Conservation (phyloP, 2,888 invertebrate species). For the Conops quadrifasciatus region DNA sequence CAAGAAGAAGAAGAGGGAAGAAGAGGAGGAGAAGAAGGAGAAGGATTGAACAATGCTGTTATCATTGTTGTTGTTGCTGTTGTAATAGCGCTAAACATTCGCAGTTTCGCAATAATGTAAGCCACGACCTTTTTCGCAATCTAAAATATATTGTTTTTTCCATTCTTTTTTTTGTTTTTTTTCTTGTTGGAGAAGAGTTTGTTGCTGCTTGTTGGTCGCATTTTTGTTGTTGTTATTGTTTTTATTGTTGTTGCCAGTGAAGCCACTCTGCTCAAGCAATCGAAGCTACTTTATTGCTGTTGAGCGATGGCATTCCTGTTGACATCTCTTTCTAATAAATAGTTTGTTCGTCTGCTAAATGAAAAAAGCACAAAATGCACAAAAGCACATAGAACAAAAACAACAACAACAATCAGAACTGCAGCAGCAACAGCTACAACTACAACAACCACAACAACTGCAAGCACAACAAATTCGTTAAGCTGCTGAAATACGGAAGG, state of each 20-base stretch:
- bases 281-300: background rate
- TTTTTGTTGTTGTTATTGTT: background rate
- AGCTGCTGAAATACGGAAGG: conserved; percentile 56
- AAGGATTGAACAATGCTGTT: too few species aligned
- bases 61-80: background rate
- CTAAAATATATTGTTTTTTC: background rate
- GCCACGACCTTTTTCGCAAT: too few species aligned
- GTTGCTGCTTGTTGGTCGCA: background rate
- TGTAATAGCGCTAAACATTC: background rate
- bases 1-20: background rate
- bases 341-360: background rate
- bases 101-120: background rate
- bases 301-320: conserved; percentile 13
- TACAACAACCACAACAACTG: too few species aligned
- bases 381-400: background rate
- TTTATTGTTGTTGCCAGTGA: background rate
- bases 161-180: background rate
- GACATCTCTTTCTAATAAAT: conserved; percentile 26
- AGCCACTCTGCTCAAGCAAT: background rate
- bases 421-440: conserved; percentile 33
- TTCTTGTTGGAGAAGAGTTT: background rate
- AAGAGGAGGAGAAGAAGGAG: background rate
- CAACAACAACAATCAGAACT: background rate
- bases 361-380: background rate
- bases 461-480: conserved; percentile 16